A percentile compares a stretch with the other conserved stretches of the same genome.
Conservation (phyloP, 1,140 invertebrate genomes). For the Diorhabda carinulata region DNA sequence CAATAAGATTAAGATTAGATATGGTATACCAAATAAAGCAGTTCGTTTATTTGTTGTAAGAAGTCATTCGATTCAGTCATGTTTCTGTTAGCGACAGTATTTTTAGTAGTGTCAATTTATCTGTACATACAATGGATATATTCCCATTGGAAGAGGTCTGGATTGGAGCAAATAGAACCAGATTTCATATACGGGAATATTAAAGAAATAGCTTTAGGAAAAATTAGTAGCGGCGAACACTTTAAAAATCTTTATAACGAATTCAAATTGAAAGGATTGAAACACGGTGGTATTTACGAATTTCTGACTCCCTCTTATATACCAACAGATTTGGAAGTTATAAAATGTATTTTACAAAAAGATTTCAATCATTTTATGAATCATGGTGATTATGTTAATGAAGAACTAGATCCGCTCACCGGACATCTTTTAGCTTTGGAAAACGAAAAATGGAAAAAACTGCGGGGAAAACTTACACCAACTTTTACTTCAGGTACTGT, state of each 20-base stretch:
- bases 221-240: not conserved
- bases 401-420: slow-evolving; percentile 48
- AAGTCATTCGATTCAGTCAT: no score
- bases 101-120: slow-evolving; percentile 4
- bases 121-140: slow-evolving; percentile 35
- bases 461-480: slow-evolving; percentile 48
- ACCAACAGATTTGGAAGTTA: slow-evolving; percentile 50
- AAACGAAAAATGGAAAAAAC: slow-evolving; percentile 50
- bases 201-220: slow-evolving; percentile 8
- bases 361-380: slow-evolving; percentile 51
- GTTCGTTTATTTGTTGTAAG: no score
- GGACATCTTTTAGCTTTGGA: slow-evolving; percentile 49
- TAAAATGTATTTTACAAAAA: slow-evolving; percentile 49
- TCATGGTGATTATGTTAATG: slow-evolving; percentile 44
- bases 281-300: slow-evolving; percentile 25
- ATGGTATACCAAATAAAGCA: no score
- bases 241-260: slow-evolving; percentile 35
- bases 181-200: slow-evolving; percentile 50
- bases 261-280: slow-evolving; percentile 31
- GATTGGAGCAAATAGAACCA: slow-evolving; percentile 20
- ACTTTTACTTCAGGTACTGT: slow-evolving; percentile 49
- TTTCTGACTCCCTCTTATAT: slow-evolving; percentile 22
- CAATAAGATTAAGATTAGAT: no score
- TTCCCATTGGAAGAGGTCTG: slow-evolving; percentile 46
- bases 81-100: not conserved